Conservation (phyloP, 2,797 vertebrate genomes). For the Hydrophis major region DNA sequence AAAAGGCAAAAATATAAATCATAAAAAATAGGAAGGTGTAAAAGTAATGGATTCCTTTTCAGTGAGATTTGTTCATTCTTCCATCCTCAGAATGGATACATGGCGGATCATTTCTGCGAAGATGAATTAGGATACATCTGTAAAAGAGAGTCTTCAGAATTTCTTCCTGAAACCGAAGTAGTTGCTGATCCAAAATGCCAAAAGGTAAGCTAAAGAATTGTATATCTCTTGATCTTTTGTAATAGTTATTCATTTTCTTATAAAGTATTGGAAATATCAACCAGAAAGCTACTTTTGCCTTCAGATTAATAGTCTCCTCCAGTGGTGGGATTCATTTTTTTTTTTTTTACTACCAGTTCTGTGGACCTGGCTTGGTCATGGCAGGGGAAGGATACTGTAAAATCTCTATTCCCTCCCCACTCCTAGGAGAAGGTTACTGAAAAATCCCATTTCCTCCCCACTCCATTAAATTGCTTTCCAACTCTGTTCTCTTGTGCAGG, state of each 20-base stretch:
- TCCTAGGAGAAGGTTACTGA: too few relatives aligned
- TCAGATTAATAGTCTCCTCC: background rate
- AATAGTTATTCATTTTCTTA: background rate
- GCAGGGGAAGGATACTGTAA: too few relatives aligned
- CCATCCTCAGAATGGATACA: slow-evolving; percentile 79
- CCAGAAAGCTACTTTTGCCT: background rate
- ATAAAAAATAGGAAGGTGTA: background rate
- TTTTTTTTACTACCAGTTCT: too few relatives aligned
- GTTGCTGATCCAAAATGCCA: slow-evolving; percentile 76
- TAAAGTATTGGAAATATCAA: background rate
- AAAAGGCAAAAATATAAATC: background rate
- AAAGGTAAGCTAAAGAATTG: slow-evolving; percentile 73
- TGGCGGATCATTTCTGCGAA: slow-evolving; percentile 87
- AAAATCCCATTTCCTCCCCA: too few relatives aligned
- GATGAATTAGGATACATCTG: slow-evolving; percentile 82
- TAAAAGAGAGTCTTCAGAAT: slow-evolving; percentile 80
- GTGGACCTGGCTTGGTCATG: too few relatives aligned
- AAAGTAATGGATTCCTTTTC: background rate
- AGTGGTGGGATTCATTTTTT: too few relatives aligned
- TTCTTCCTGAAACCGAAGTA: slow-evolving; percentile 59
- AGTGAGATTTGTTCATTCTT: slow-evolving; percentile 11
- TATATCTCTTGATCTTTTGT: accelerated
- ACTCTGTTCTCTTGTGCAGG: too few relatives aligned
- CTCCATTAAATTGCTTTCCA: too few relatives aligned
- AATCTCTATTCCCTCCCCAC: too few relatives aligned